These are phyloP conservation scores for Hydrochoerus hydrochaeris DNA, from an alignment of 2,113 vertebrate genomes.

Conservation along the genomic window DNA sequence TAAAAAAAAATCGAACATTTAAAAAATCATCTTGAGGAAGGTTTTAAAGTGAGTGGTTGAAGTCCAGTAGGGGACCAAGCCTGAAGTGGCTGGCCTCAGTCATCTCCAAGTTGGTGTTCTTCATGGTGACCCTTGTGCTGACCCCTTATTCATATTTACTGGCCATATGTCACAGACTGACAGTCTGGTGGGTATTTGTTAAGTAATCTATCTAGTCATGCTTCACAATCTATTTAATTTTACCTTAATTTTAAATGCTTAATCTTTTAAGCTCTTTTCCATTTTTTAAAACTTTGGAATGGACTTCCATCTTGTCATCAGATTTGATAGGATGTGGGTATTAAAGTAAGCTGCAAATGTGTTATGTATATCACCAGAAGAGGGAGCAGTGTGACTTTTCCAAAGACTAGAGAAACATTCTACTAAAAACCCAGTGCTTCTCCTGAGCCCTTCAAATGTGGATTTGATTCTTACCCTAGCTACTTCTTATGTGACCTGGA, in stretches of 20 bases:
- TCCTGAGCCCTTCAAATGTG: background rate
- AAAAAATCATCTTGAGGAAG: background rate
- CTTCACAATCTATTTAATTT: conserved; percentile 17
- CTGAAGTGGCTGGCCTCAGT: background rate
- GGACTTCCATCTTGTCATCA: background rate
- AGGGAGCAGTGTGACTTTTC: background rate
- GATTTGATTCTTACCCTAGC: background rate
- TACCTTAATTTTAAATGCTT: background rate
- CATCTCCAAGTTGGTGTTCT: background rate
- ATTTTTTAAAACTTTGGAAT: conserved; percentile 18
- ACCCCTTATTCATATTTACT: background rate
- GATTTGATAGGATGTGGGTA: background rate
- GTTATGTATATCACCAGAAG: background rate
- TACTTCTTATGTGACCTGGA: background rate
- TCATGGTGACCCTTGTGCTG: background rate
- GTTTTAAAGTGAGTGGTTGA: background rate
- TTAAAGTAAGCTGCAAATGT: background rate
- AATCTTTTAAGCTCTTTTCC: background rate
- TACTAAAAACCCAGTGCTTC: background rate
- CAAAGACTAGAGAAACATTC: background rate
- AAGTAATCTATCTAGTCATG: background rate
- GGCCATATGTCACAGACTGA: background rate
- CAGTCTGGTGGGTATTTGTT: background rate
- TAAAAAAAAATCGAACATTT: background rate
- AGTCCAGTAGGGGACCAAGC: background rate